Evolutionary conservation across 2,797 vertebrate species (phyloP), one percentile per base, ranked within the genome.

Genomic region (Botia kubotai): DNA sequence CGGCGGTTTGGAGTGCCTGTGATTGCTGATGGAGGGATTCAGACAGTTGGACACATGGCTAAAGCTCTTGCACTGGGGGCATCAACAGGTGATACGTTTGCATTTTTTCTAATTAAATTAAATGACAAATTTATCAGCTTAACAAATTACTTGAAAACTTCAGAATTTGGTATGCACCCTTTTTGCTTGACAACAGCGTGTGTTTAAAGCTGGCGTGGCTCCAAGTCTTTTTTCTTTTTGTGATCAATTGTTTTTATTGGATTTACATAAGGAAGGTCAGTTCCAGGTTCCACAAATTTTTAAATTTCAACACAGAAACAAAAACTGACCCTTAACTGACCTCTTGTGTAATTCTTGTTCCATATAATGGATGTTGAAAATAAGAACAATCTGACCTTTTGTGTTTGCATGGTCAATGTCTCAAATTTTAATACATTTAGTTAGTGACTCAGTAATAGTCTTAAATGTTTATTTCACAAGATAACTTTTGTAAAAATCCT

Each of bases 11-110:
- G 97, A 0, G 95, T 99, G 19, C 97, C 98, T 0, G 98, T 99
- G 52, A 98, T 98, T 0, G 98, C 98, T 0, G 98, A 99, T 0
- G 98, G 98, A 0, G 98, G 98, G 5, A 99, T 99, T 89, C 98
- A 99, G 84, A 98, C 95, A 0, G 97, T 99, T 0, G 98, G 98
- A 2, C 97, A 99, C 86, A 95, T 98, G 0, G 93, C 97, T 29
- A 99, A 99, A 92, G 98, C 98, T 2, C 90, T 99, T 57, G 95
- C 97, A 0, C 94, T 99, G 0, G 98, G 98, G 0, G 97, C 97
- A 0, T 99, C 97, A 81, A 99, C 98, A 87, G 98, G 98, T 98
- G 88, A 93, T 77, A 11, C 3, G 48, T 36, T 21, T 58, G 58
- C 23, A 60, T 21, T 60, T 60, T 26, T 23, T 60, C 12, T 26